Evolutionary conservation across 2,888 invertebrate species (phyloP).

Genomic region (Coleophora deauratella): DNA sequence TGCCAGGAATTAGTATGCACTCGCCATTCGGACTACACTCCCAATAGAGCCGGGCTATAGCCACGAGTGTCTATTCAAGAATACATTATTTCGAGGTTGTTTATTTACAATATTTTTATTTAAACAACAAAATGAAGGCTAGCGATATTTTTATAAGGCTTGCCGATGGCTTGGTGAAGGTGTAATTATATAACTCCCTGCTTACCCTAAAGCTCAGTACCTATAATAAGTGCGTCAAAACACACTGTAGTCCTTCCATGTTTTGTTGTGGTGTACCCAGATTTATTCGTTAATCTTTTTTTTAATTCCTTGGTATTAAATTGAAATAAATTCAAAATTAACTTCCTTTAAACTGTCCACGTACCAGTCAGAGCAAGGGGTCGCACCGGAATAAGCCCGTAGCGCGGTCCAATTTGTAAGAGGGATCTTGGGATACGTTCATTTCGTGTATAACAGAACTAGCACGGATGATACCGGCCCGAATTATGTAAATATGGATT

Average conservation of each 20-base stretch:
- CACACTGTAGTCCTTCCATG: too few species aligned
- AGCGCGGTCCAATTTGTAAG: slow-evolving; percentile 63
- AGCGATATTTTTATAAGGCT: too few species aligned
- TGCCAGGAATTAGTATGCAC: slow-evolving; percentile 43
- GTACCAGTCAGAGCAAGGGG: slow-evolving; percentile 3
- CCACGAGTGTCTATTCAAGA: slow-evolving; percentile 46
- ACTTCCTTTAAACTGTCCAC: not conserved
- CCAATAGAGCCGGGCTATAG: slow-evolving; percentile 32
- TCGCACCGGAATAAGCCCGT: slow-evolving; percentile 43
- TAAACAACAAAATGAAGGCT: too few species aligned
- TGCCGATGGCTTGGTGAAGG: too few species aligned
- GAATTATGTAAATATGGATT: slow-evolving; percentile 68
- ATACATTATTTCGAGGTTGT: too few species aligned
- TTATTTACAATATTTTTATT: too few species aligned
- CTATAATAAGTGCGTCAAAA: too few species aligned
- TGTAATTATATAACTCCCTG: too few species aligned
- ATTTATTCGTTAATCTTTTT: too few species aligned
- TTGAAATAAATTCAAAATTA: not conserved
- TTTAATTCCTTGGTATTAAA: too few species aligned
- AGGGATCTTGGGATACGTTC: slow-evolving; percentile 72
- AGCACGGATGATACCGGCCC: slow-evolving; percentile 50
- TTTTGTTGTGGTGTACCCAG: too few species aligned
- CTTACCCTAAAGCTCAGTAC: too few species aligned
- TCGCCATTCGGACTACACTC: slow-evolving; percentile 52
- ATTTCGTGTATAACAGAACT: slow-evolving; percentile 66